These are phyloP conservation scores for Pemphigus obesinymphae DNA, from an alignment of 1,140 invertebrate species.

Conservation along the genomic window DNA sequence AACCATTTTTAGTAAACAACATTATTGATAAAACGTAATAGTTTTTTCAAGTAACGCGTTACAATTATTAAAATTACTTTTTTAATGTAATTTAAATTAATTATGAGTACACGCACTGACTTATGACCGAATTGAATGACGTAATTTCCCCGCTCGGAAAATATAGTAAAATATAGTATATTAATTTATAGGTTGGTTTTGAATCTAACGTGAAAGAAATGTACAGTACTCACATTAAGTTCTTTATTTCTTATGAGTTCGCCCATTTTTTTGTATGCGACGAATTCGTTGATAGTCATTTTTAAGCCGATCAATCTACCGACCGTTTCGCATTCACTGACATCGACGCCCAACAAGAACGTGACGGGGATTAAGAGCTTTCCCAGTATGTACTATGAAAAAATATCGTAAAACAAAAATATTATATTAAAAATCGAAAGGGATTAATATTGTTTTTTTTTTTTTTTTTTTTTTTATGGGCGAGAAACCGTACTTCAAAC, in stretches of 20 bases:
- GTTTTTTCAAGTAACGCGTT: too few species aligned
- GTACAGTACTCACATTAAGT: conserved; percentile 59
- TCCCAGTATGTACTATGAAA: conserved; percentile 68
- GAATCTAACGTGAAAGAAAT: too few species aligned
- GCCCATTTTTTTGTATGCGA: conserved; percentile 75
- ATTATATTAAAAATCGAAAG: neutral
- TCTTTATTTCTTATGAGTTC: conserved; percentile 56
- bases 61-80: too few species aligned
- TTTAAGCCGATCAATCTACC: conserved; percentile 81
- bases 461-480: neutral
- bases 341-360: conserved; percentile 74
- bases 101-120: too few species aligned
- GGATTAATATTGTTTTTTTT: neutral
- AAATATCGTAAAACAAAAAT: neutral
- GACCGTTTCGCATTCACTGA: conserved; percentile 70
- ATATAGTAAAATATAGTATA: too few species aligned
- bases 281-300: conserved; percentile 87
- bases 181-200: too few species aligned
- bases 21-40: too few species aligned
- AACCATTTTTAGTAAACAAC: too few species aligned
- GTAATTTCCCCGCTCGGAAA: too few species aligned
- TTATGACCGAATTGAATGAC: too few species aligned
- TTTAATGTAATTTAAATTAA: too few species aligned
- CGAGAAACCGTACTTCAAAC: conserved; percentile 53
- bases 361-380: conserved; percentile 82